These are phyloP conservation scores for Prionace glauca DNA, from an alignment of 2,797 vertebrate species.

Conservation along the genomic window DNA sequence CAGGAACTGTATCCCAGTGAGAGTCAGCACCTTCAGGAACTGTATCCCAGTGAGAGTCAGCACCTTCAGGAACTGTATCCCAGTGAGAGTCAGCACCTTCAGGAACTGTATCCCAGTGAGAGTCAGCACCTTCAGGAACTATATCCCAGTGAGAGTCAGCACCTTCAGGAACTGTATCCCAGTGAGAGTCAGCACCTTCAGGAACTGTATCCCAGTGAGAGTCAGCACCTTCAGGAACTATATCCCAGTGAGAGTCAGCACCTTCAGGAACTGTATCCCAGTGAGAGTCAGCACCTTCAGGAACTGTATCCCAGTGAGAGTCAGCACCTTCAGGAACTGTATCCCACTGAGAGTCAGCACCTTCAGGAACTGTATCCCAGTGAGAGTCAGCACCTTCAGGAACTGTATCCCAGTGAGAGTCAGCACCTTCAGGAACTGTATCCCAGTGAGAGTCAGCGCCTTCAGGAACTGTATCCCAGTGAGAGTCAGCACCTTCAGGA, in stretches of 20 bases:
- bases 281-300: not conserved
- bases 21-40: not conserved
- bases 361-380: not conserved
- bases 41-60: not conserved
- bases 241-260: not conserved
- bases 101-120: not conserved
- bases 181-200: not conserved
- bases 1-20: not conserved
- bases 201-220: not conserved
- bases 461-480: too few species aligned
- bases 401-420: too few species aligned
- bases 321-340: not conserved
- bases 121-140: not conserved
- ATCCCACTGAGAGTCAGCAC: not conserved
- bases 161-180: not conserved
- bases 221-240: not conserved
- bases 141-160: not conserved
- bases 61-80: not conserved
- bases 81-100: not conserved
- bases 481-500: too few species aligned
- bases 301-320: not conserved
- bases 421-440: too few species aligned
- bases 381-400: too few species aligned
- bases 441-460: too few species aligned
- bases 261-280: not conserved